Percentiles rank a stretch among this genome's conserved stretches.
phyloP scores from a whole-genome alignment of 2,113 vertebrate species.

The Pachypanchax playfairii region DNA sequence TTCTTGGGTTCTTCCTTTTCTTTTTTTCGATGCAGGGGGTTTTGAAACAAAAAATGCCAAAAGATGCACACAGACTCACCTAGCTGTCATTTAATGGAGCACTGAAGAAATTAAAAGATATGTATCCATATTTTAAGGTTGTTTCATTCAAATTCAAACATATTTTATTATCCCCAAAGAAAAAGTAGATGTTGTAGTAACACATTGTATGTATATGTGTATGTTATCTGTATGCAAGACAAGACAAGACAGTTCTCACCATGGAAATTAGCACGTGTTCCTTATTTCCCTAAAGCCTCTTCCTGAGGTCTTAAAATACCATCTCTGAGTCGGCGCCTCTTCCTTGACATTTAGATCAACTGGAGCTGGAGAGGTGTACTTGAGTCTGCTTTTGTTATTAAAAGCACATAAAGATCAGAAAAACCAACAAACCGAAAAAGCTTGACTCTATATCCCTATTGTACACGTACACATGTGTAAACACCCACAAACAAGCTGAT shows the following conservation, averaged over 20 bases:
- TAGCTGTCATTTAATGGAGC: neutral
- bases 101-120: neutral
- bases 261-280: constrained; percentile 25
- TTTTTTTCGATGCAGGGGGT: neutral
- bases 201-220: too few relatives aligned
- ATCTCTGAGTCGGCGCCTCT: constrained; percentile 15
- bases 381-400: constrained; percentile 41
- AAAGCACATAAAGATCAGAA: constrained; percentile 23
- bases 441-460: neutral
- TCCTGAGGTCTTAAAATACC: constrained; percentile 48
- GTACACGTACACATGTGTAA: neutral
- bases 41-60: neutral
- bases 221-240: too few relatives aligned
- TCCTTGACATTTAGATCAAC: constrained; percentile 55
- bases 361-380: constrained; percentile 3
- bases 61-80: neutral
- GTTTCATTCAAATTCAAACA: too few relatives aligned
- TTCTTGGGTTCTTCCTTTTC: constrained; percentile 18
- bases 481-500: neutral
- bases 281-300: constrained; percentile 14
- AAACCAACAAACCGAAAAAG: constrained; percentile 1
- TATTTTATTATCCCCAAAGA: too few relatives aligned
- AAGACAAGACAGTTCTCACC: neutral
- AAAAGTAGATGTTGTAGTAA: too few relatives aligned
- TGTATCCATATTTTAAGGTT: neutral